These are phyloP conservation scores for Heloderma charlesbogerti DNA, from an alignment of 2,113 vertebrate genomes.

Conservation along the genomic window DNA sequence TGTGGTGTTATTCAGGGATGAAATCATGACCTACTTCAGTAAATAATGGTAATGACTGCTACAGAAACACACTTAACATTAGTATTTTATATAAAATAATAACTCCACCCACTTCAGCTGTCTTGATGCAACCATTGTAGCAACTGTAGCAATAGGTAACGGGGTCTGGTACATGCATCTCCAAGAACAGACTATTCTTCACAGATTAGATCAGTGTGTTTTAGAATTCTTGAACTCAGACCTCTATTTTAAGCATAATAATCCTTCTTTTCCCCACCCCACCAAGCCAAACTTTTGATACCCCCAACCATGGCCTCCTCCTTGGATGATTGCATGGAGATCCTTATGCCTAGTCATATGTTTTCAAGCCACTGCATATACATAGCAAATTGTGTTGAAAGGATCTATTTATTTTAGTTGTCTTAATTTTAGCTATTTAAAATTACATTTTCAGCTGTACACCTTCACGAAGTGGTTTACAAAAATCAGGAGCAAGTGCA, in stretches of 20 bases:
- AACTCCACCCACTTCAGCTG: not conserved
- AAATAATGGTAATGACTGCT: not conserved
- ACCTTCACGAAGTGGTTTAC: too few species aligned
- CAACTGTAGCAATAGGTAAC: not conserved
- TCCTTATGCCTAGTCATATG: not conserved
- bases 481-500: too few species aligned
- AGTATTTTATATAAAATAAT: not conserved
- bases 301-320: not conserved
- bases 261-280: too few species aligned
- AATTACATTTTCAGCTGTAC: too few species aligned
- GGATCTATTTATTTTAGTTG: too few species aligned
- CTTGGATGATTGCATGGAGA: not conserved
- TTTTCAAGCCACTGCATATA: not conserved
- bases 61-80: not conserved
- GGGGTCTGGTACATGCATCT: not conserved
- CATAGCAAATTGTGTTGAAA: rapidly evolving
- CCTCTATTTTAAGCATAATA: not conserved
- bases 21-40: not conserved
- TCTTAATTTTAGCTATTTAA: too few species aligned
- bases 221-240: not conserved
- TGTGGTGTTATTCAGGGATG: not conserved
- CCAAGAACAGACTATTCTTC: not conserved
- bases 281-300: not conserved
- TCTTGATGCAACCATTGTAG: not conserved
- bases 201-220: not conserved